phyloP scores from a whole-genome alignment of 1,140 invertebrate genomes.

The Oryzaephilus surinamensis region DNA sequence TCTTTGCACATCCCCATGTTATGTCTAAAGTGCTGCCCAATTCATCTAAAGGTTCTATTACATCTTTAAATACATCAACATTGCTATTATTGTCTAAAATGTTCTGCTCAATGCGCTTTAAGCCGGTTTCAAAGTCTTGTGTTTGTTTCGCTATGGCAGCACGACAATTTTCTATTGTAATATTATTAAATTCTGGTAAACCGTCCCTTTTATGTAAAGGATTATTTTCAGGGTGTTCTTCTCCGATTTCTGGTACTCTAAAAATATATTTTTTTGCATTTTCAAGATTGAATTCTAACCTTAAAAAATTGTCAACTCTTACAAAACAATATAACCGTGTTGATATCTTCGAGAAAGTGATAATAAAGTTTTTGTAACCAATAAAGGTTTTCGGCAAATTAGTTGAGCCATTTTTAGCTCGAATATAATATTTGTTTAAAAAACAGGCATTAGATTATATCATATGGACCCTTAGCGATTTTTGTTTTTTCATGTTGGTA shows the following conservation, averaged over 20 bases:
- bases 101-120: constrained; percentile 53
- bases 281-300: too few species aligned
- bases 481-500: too few species aligned
- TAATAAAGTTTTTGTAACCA: too few species aligned
- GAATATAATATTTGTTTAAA: too few species aligned
- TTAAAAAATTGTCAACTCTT: constrained; percentile 4
- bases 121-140: constrained; percentile 68
- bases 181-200: constrained; percentile 66
- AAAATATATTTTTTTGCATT: constrained; percentile 29
- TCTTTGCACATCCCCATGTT: constrained; percentile 79
- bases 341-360: too few species aligned
- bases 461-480: too few species aligned
- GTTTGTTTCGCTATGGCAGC: constrained; percentile 71
- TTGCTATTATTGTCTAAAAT: constrained; percentile 39
- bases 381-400: too few species aligned
- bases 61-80: constrained; percentile 55
- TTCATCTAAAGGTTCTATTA: constrained; percentile 70
- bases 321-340: constrained; percentile 20
- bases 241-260: constrained; percentile 84
- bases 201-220: constrained; percentile 59
- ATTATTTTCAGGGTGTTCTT: constrained; percentile 64
- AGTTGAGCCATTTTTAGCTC: too few species aligned
- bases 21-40: constrained; percentile 59
- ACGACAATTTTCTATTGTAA: constrained; percentile 73
- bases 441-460: too few species aligned